Evolutionary conservation across 2,797 vertebrate species (phyloP), one percentile per base, ranked within the genome.

Genomic region (Sylvilagus floridanus): DNA sequence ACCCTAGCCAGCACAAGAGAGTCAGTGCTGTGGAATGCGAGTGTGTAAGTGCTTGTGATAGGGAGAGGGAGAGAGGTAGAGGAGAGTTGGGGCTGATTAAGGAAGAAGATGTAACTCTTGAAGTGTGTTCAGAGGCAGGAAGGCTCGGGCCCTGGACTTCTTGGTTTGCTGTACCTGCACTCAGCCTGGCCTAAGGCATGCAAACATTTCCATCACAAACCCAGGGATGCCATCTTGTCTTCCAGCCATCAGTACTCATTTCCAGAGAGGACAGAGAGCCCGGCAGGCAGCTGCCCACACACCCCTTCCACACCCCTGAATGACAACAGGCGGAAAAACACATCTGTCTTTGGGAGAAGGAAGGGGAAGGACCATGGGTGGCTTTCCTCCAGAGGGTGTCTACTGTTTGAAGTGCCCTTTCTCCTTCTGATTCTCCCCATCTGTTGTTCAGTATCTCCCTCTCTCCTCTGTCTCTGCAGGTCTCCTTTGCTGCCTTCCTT

Each of bases 171-270:
- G 30, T 37, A 21, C 6, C 52, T 28, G 35, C 11, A 0, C 13
- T 28, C 28, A 1, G 8, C 63, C 65, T 42, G 16, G 11, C 60
- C 76, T 35, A 17, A 57, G 77, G 26, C 6, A 4, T 1, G 0
- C 0, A 19, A n/a, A 4, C 26, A 7, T 7, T 54, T 13, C 87
- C 32, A 4, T 14, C 24, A 1, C 0, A 54, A 37, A 75, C 65
- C 30, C 65, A 35, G 4, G 22, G 32, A 22, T 32, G 28, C 21
- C 0, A 1, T 3, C 24, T 65, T 57, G 42, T 2, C 22, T 77
- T 73, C 26, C 12, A 0, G 14, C 52, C 32, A 6, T 16, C 1
- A 3, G 11, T 1, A n/a, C n/a, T 26, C 6, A 3, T 6, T 54
- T 73, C 7, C 3, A 42, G 62, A 52, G 54, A 30, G 37, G 0